Percentiles rank a stretch among this genome's conserved stretches.
These are phyloP conservation scores for Hyposoter dolosus DNA, from an alignment of 2,888 invertebrate genomes.

Conservation along the genomic window DNA sequence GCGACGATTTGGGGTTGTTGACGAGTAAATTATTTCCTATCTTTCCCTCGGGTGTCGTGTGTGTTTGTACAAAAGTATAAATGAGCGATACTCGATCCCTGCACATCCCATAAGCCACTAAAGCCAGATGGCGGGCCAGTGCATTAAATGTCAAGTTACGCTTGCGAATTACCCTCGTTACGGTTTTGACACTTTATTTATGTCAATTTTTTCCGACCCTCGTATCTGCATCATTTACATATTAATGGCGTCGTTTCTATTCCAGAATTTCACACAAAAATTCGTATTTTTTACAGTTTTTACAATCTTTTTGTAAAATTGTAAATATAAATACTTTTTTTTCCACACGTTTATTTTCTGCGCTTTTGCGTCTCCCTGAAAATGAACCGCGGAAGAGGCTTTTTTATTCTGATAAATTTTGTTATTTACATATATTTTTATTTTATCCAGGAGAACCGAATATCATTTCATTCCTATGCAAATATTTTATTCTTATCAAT, in stretches of 20 bases:
- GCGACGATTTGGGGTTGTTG: slow-evolving; percentile 44
- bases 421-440: background rate
- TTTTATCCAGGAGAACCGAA: background rate
- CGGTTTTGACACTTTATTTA: background rate
- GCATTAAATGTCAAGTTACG: slow-evolving; percentile 45
- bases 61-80: slow-evolving; percentile 20
- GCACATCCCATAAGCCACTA: background rate
- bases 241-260: background rate
- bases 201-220: background rate
- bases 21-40: slow-evolving; percentile 64
- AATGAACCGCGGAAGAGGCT: background rate
- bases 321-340: background rate
- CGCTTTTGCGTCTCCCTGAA: background rate
- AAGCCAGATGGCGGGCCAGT: slow-evolving; percentile 57
- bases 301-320: background rate
- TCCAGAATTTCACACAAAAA: background rate
- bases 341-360: background rate
- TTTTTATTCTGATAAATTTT: slow-evolving; percentile 12
- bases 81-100: slow-evolving; percentile 36
- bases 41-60: slow-evolving; percentile 59
- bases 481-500: background rate
- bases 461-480: slow-evolving; percentile 21
- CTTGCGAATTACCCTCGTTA: slow-evolving; percentile 61
- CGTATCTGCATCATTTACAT: background rate
- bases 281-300: background rate